Base-by-base conservation (phyloP, 2,113 vertebrate genomes). In the Empidonax alnorum region DNA sequence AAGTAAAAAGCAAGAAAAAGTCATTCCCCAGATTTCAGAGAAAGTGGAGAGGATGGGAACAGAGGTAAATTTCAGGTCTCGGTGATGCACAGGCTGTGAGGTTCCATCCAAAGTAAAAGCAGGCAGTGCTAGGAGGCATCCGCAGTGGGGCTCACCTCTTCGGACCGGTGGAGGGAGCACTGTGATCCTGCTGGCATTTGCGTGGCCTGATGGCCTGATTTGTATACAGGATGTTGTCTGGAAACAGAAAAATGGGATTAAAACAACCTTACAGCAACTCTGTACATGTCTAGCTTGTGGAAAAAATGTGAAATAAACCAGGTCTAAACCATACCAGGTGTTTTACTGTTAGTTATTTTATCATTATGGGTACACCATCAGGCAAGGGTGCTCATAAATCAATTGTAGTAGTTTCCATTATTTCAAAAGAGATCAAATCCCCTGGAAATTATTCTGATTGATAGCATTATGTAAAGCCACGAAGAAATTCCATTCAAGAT, bases 371-470 rank as follows among this genome's bases (percentile, higher is more conserved):
- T 62, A 77, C 22, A 53, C 39, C 25, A 31, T 58, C 72, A 86
- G 65, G 41, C 25, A 77, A 49, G 25, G 5, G 17, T 47, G n/a
- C 41, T 74, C 63, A 39, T 83, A 84, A 93, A 79, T 87, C 22
- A 23, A 24, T 49, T 66, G 25, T 21, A 37, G 42, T 30, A 58
- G 55, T 86, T 87, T 67, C 50, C 80, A 25, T 88, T 80, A 41
- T 95, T 96, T 93, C 65, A 63, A 56, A 90, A 79, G 41, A 78
- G 79, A 90, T 84, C 47, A 47, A 75, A 93, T 90, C 65, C 90
- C 31, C 35, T 89, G 68, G 84, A 63, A 95, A 72, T 65, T 65
- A 78, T 84, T 91, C 47, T n/a, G 52, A 84, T 78, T 3, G 2
- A 78, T 16, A 79, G 30, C 37, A 68, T 65, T 84, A 72, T 58